Conservation (phyloP, 2,888 invertebrate genomes). For the Drosophila mimica region DNA sequence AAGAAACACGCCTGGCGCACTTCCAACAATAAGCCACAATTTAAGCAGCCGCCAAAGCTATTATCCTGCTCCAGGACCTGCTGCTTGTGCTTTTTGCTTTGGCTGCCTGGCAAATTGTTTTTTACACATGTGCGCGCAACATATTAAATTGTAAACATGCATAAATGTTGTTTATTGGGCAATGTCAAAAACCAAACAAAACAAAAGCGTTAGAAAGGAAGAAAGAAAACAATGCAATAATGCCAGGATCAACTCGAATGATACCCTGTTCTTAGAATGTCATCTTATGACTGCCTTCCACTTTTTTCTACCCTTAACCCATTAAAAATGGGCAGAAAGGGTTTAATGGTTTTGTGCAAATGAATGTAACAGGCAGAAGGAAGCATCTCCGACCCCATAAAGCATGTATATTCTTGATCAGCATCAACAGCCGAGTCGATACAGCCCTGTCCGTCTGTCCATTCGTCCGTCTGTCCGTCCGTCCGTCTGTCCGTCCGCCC, state of each 20-base stretch:
- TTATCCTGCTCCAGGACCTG: slow-evolving; percentile 63
- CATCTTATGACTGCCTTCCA: not conserved
- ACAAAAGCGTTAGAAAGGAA: slow-evolving; percentile 42
- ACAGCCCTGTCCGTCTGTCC: no score
- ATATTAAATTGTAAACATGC: slow-evolving; percentile 76
- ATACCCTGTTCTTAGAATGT: slow-evolving; percentile 30
- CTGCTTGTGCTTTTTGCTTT: slow-evolving; percentile 45
- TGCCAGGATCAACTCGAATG: not conserved
- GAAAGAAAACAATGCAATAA: not conserved
- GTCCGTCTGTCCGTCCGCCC: no score
- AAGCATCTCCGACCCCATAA: no score
- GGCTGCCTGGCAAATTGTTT: slow-evolving; percentile 64
- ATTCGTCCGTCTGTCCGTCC: no score
- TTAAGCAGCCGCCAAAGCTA: slow-evolving; percentile 67
- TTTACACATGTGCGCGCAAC: slow-evolving; percentile 74
- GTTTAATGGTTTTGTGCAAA: no score
- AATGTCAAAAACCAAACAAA: slow-evolving; percentile 46
- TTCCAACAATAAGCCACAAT: slow-evolving; percentile 71
- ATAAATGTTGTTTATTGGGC: slow-evolving; percentile 71
- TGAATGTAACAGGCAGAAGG: no score
- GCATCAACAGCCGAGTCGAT: no score
- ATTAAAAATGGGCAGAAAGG: no score
- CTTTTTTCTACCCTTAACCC: not conserved
- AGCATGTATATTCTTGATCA: no score
- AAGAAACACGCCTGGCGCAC: slow-evolving; percentile 58